Evolutionary conservation across 2,888 invertebrate species (phyloP).

Genomic region (Netelia melanura): DNA sequence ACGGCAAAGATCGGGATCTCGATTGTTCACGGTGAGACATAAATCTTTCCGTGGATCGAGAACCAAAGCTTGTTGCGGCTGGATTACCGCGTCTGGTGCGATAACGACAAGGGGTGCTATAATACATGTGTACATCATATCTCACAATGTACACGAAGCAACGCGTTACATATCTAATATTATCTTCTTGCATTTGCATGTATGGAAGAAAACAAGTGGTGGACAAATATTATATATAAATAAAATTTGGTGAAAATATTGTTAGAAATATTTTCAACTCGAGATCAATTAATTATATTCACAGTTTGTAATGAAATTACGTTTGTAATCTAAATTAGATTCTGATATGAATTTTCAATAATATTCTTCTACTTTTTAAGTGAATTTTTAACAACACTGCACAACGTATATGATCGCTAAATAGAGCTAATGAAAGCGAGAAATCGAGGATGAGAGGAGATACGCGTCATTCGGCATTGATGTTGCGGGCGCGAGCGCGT

Average conservation of each 20-base stretch:
- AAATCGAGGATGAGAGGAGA: conserved; percentile 70
- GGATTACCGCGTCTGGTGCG: conserved; percentile 53
- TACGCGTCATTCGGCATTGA: conserved; percentile 66
- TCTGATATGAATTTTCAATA: too few species aligned
- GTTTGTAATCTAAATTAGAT: too few species aligned
- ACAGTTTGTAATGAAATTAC: too few species aligned
- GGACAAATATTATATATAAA: too few species aligned
- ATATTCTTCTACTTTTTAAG: too few species aligned
- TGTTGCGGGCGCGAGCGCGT: conserved; percentile 72
- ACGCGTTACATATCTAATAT: conserved; percentile 24
- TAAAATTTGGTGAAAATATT: too few species aligned
- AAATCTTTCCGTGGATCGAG: conserved; percentile 62
- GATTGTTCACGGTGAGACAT: conserved; percentile 64
- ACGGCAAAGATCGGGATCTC: conserved; percentile 58
- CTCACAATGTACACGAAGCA: conserved; percentile 5
- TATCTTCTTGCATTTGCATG: conserved; percentile 25
- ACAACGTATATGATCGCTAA: conserved; percentile 38
- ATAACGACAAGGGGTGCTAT: conserved; percentile 41
- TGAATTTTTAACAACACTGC: neutral
- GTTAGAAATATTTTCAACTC: too few species aligned
- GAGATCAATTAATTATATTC: too few species aligned
- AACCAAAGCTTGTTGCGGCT: conserved; percentile 52
- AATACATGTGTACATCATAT: conserved; percentile 29
- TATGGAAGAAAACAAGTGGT: neutral
- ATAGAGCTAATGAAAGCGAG: conserved; percentile 72